A percentile compares a stretch with the other conserved stretches of the same genome.
phyloP scores from a whole-genome alignment of 2,888 invertebrate species.

The Aporophyla nigra region DNA sequence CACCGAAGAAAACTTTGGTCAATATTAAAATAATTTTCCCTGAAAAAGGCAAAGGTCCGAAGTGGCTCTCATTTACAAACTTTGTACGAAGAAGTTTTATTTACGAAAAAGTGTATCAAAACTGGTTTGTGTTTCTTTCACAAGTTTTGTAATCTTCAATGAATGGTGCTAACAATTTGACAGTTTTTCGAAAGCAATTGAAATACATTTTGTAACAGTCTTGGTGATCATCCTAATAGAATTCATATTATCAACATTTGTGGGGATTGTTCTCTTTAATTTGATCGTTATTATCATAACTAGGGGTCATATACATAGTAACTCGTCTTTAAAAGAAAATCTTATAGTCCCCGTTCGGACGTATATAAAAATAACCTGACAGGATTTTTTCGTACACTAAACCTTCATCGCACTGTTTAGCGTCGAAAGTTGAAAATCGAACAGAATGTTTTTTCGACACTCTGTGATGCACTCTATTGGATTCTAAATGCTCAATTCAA shows the following conservation, averaged over 20 bases:
- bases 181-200: conserved; percentile 1
- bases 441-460: too few relatives aligned
- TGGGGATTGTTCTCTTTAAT: background rate
- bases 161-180: conserved; percentile 5
- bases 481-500: too few relatives aligned
- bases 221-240: background rate
- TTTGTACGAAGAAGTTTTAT: conserved; percentile 70
- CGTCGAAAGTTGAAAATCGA: too few relatives aligned
- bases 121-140: conserved; percentile 31
- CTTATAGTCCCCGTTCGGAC: too few relatives aligned
- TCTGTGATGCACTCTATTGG: too few relatives aligned
- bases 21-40: conserved; percentile 62
- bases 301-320: background rate
- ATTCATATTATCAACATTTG: background rate
- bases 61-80: conserved; percentile 74
- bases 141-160: conserved; percentile 17
- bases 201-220: background rate
- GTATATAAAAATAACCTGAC: too few relatives aligned
- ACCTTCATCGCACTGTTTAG: too few relatives aligned
- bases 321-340: background rate
- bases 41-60: conserved; percentile 57
- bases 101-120: conserved; percentile 57
- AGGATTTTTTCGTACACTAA: too few relatives aligned
- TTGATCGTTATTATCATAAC: background rate
- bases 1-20: conserved; percentile 46